Conservation (phyloP, 2,113 vertebrate genomes). For the Chroicocephalus ridibundus region DNA sequence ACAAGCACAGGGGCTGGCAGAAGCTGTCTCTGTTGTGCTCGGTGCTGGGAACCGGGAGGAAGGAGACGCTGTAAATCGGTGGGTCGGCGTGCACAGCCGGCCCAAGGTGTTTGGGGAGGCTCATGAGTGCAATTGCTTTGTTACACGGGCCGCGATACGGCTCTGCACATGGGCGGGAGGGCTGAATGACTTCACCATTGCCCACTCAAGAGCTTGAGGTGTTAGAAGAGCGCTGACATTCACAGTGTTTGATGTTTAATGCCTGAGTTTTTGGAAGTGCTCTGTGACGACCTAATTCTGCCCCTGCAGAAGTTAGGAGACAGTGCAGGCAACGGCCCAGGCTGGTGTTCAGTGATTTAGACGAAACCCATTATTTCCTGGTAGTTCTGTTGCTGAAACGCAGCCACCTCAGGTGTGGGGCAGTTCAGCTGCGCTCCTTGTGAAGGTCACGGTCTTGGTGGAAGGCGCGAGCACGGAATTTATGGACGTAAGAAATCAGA, state of each 20-base stretch:
- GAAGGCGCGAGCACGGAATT: background rate
- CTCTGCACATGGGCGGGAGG: background rate
- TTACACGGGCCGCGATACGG: background rate
- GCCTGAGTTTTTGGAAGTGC: background rate
- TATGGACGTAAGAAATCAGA: background rate
- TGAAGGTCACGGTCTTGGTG: background rate
- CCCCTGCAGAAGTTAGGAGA: background rate
- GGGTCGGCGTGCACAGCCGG: background rate
- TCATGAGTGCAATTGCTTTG: rapidly evolving
- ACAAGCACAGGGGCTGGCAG: background rate
- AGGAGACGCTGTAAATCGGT: background rate
- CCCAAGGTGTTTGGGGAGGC: background rate
- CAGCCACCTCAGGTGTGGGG: background rate
- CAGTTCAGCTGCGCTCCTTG: background rate
- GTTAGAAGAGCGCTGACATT: background rate
- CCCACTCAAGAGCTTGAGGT: background rate
- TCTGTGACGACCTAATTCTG: background rate
- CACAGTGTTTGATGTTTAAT: background rate
- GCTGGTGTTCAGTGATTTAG: background rate
- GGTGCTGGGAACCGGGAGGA: background rate
- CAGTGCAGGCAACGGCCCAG: background rate
- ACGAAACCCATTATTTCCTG: background rate
- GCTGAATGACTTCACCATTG: background rate
- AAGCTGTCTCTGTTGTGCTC: background rate
- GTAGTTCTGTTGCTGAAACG: background rate